Evolutionary conservation across 1,140 invertebrate species (phyloP).

Genomic region (Acromyrmex heyeri): DNA sequence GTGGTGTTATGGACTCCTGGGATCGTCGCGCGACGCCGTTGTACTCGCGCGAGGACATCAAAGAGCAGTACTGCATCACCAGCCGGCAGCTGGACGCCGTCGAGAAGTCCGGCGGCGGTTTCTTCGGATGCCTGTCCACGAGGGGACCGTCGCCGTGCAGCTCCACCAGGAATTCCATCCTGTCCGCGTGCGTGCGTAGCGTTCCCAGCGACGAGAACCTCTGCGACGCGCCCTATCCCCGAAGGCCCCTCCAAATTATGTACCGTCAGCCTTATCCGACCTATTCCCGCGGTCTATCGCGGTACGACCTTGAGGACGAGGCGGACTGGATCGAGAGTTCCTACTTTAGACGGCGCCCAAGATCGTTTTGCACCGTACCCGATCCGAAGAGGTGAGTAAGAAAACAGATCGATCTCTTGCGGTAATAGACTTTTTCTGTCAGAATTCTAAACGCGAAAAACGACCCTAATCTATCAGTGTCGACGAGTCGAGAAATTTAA

Average conservation of each 20-base stretch:
- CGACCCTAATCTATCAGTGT: not conserved
- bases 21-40: conserved; percentile 88
- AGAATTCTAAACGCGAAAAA: not conserved
- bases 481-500: not conserved
- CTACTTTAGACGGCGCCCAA: conserved; percentile 92
- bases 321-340: conserved; percentile 90
- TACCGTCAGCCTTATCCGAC: conserved; percentile 84
- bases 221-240: conserved; percentile 92
- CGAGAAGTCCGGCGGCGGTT: conserved; percentile 91
- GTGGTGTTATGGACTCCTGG: conserved; percentile 79
- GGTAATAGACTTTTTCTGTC: not conserved
- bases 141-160: conserved; percentile 86
- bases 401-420: not conserved
- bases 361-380: conserved; percentile 89
- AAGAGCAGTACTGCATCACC: conserved; percentile 97
- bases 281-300: conserved; percentile 85
- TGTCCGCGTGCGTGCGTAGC: conserved; percentile 94
- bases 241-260: conserved; percentile 85
- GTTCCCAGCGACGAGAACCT: conserved; percentile 95
- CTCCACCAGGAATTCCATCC: conserved; percentile 90
- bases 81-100: conserved; percentile 95
- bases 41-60: conserved; percentile 95
- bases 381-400: conserved; percentile 89
- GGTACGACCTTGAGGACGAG: conserved; percentile 86
- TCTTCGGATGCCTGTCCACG: conserved; percentile 94